Conservation (phyloP, 23 tunicate genomes). For the Oikopleura albicans region DNA sequence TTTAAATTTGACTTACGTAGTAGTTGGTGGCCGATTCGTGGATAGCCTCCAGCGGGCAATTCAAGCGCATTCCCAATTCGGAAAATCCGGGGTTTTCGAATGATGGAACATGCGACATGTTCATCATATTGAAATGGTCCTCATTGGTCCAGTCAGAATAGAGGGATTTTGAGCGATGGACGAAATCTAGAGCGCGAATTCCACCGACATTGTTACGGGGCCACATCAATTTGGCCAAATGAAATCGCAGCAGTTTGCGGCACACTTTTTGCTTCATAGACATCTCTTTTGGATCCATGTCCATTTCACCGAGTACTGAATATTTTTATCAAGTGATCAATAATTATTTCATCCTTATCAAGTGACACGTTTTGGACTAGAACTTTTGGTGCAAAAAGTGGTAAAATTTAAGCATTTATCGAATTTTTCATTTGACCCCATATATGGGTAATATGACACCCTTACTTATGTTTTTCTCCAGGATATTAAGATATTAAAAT, state of each 20-base stretch:
- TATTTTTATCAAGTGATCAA: not conserved
- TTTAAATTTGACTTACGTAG: not conserved
- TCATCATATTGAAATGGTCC: slow-evolving; percentile 9
- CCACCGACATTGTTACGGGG: not conserved
- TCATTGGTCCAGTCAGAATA: slow-evolving; percentile 11
- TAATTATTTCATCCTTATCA: too few species aligned
- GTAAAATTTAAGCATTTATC: too few species aligned
- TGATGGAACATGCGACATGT: not conserved
- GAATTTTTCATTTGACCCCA: too few species aligned
- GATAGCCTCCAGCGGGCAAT: not conserved
- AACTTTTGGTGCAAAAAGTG: too few species aligned
- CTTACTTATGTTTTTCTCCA: too few species aligned
- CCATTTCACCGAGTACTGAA: slow-evolving; percentile 6
- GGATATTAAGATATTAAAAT: too few species aligned
- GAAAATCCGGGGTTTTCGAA: slow-evolving; percentile 10
- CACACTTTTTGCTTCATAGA: not conserved
- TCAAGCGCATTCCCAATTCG: not conserved
- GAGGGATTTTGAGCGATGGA: not conserved
- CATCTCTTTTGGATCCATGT: not conserved
- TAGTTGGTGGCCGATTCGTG: not conserved
- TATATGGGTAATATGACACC: too few species aligned
- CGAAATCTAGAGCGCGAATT: not conserved
- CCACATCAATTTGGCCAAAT: not conserved
- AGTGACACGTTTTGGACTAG: too few species aligned
- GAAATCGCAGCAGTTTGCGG: not conserved